Evolutionary conservation across 2,797 vertebrate species (phyloP).

Genomic region (Gallinago solitaria): DNA sequence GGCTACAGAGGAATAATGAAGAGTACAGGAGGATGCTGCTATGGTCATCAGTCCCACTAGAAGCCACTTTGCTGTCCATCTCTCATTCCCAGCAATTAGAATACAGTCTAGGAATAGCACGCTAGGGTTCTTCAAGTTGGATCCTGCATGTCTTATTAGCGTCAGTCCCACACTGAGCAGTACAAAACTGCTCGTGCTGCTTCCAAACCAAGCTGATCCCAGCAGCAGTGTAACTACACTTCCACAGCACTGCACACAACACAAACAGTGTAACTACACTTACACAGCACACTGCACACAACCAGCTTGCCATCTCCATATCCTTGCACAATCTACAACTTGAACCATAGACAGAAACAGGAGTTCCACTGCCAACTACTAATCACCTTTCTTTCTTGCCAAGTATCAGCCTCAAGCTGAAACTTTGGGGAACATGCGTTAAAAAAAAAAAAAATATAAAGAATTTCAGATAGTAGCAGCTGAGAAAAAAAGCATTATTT

Average conservation of each 20-base stretch:
- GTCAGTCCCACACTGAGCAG: not conserved
- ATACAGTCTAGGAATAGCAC: not conserved
- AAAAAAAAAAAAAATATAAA: not conserved
- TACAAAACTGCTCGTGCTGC: not conserved
- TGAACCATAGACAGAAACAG: not conserved
- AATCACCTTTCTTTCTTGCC: not conserved
- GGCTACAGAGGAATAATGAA: not conserved
- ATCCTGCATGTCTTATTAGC: not conserved
- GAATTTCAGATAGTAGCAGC: not conserved
- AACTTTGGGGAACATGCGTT: not conserved
- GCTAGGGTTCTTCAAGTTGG: not conserved
- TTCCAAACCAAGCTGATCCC: not conserved
- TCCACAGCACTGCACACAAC: too few species aligned
- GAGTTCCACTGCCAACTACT: not conserved
- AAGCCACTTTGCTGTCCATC: not conserved
- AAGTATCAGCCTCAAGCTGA: not conserved
- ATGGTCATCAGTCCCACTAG: not conserved
- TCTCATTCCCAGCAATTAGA: rapidly evolving
- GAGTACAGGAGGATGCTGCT: not conserved
- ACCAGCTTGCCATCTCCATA: not conserved
- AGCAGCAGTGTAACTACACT: not conserved
- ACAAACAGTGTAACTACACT: not conserved
- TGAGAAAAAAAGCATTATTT: not conserved
- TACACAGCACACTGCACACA: not conserved
- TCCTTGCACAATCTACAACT: not conserved